Conservation (phyloP, 2,113 vertebrate genomes). For the Dipodomys merriami region DNA sequence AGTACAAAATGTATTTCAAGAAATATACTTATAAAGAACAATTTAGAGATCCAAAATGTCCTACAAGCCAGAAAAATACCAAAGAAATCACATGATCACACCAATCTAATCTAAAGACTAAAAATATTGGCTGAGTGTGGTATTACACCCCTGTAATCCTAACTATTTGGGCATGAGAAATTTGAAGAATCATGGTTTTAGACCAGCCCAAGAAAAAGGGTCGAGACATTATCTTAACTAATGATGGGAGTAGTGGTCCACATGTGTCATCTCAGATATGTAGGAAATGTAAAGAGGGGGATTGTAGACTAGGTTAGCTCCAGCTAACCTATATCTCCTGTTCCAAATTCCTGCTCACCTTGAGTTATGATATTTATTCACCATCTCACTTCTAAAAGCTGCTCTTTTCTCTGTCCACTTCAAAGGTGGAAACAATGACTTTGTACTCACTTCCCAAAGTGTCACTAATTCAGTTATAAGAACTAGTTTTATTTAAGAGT, state of each 20-base stretch:
- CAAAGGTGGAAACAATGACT: background rate
- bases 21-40: background rate
- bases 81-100: slow-evolving; percentile 5
- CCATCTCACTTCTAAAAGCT: background rate
- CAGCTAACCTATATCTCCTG: background rate
- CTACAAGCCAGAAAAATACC: background rate
- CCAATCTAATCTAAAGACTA: background rate
- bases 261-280: no score
- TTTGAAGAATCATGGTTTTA: no score
- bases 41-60: background rate
- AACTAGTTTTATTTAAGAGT: background rate
- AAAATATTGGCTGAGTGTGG: background rate
- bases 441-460: background rate
- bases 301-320: no score
- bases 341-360: background rate
- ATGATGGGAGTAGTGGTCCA: no score
- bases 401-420: background rate
- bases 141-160: no score
- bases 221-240: no score
- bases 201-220: no score
- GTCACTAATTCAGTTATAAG: background rate
- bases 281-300: no score
- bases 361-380: background rate
- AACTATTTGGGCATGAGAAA: no score
- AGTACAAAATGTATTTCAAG: background rate